A percentile compares a stretch with the other conserved stretches of the same genome.
phyloP scores from a whole-genome alignment of 2,797 vertebrate genomes.

The Diglossa cyanea region DNA sequence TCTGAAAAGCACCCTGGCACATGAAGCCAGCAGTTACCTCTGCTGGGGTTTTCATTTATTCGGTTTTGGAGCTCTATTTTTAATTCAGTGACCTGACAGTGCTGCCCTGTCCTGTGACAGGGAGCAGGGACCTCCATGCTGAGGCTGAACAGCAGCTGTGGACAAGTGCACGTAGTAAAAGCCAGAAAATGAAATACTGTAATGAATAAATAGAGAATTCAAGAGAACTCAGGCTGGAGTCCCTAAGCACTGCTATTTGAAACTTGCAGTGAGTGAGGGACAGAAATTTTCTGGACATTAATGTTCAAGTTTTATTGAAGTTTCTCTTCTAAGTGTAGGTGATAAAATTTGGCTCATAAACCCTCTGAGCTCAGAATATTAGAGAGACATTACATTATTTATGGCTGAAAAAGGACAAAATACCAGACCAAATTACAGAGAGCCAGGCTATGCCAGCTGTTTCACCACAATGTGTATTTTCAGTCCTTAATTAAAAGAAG shows the following conservation, averaged over 20 bases:
- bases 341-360: not conserved
- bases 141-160: not conserved
- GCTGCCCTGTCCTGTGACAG: not conserved
- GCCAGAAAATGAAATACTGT: not conserved
- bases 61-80: not conserved
- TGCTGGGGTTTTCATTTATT: not conserved
- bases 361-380: not conserved
- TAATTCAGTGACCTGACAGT: not conserved
- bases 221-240: not conserved
- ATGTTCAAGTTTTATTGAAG: not conserved
- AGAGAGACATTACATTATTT: not conserved
- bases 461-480: not conserved
- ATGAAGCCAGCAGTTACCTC: not conserved
- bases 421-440: not conserved
- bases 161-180: not conserved
- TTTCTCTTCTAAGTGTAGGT: not conserved
- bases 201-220: not conserved
- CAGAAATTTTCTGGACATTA: not conserved
- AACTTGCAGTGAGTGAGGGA: not conserved
- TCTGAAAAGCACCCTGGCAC: not conserved
- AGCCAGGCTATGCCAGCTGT: conserved; percentile 15
- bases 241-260: not conserved
- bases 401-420: not conserved
- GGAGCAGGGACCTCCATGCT: not conserved
- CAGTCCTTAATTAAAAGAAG: conserved; percentile 31